Evolutionary conservation across 2,797 vertebrate genomes (phyloP).

Genomic region (Galago senegalensis): DNA sequence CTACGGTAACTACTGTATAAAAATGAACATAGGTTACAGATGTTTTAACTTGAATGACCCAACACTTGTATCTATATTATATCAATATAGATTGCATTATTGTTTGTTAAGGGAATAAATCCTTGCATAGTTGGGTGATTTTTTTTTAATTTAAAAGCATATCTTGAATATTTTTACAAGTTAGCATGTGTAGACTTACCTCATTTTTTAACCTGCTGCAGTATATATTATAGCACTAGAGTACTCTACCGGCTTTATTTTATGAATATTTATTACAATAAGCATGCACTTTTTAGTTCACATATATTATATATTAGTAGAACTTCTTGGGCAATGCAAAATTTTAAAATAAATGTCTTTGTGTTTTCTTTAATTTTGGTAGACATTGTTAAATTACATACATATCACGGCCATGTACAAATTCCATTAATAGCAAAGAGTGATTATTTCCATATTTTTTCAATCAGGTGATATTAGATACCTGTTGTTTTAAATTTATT

Average conservation of each 20-base stretch:
- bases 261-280: neutral
- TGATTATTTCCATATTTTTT: neutral
- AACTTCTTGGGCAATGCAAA: neutral
- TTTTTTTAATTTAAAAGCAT: neutral
- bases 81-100: neutral
- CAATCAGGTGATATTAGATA: neutral
- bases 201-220: conserved; percentile 9
- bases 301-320: neutral
- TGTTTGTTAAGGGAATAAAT: neutral
- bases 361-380: neutral
- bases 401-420: neutral
- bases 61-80: neutral
- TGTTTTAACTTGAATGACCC: neutral
- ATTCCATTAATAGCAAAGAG: neutral
- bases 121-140: neutral
- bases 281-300: neutral
- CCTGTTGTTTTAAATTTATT: neutral
- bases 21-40: neutral
- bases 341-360: neutral
- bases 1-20: neutral
- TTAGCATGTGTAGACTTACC: neutral
- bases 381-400: neutral
- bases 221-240: neutral
- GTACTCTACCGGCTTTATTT: neutral
- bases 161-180: neutral